Base-by-base conservation (phyloP, 1,140 invertebrate genomes). In the Bursaphelenchus mucronatus region DNA sequence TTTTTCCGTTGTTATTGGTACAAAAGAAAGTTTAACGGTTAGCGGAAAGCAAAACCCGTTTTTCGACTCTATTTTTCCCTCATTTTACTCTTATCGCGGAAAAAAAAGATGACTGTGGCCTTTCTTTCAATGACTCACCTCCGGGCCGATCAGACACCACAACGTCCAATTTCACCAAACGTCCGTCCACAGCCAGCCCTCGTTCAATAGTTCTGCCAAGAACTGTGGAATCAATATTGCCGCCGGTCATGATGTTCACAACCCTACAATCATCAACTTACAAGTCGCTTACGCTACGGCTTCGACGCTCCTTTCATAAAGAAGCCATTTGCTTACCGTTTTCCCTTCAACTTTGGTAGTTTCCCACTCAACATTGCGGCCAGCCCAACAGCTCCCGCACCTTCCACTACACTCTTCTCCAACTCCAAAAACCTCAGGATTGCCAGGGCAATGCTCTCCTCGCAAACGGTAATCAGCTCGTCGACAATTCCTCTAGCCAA, bases 141-240 rank as follows among this genome's bases (percentile, higher is more conserved):
- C 89, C 81, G 0, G 79, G 90, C 64, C 90, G 83, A 82, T 94
- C 92, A 73, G 86, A 89, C 8, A 95, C 88, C 0, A 89, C 90
- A 7, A 90, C 90, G 73, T 88, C 88, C 79, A 94, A 91, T 76
- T 91, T 90, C 11, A 92, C 84, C 30, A 94, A 83, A 9, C 92
- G 85, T 2, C 90, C 90, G 79, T 94, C 91, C 0, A 88, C 90
- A 3, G 90, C 90, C 74, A 95, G 83, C 19, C 91, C 92, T 54
- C 92, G 84, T 75, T 95, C 92, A 61, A 95, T 83, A 54, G 90
- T 90, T 39, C 92, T 84, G 0, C 91, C 90, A 50, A 95, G 85
- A 0, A 92, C 88, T 0, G 90, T 92, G 5, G 90, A 91, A 76
- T 94, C 91, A 58, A 95, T 94, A 83, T 95, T 95, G 30, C 92